Percentiles rank a stretch among this genome's conserved stretches.
phyloP scores from a whole-genome alignment of 1,140 invertebrate species.

The Eupristina koningsbergeri region DNA sequence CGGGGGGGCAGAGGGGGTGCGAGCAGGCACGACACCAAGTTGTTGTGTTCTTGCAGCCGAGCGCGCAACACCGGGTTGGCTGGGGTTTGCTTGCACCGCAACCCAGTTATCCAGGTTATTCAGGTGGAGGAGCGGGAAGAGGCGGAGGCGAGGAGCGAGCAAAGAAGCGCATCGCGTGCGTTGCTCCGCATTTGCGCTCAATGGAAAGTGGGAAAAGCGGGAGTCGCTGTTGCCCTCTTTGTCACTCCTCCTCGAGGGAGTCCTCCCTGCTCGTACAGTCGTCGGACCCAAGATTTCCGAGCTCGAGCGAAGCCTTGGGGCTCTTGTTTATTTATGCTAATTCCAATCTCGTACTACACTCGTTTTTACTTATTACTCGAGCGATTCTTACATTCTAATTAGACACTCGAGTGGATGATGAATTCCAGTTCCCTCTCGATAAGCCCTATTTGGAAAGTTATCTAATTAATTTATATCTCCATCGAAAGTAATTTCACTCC shows the following conservation, averaged over 20 bases:
- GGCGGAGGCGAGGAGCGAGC: too few relatives aligned
- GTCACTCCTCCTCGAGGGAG: neutral
- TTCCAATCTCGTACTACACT: too few relatives aligned
- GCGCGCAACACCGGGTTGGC: too few relatives aligned
- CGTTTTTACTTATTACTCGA: neutral
- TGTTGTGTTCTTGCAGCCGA: neutral
- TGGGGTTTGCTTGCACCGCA: too few relatives aligned
- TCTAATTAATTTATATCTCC: neutral
- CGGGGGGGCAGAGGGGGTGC: too few relatives aligned
- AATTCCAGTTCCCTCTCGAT: neutral
- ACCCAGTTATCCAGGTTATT: neutral
- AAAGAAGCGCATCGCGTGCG: neutral
- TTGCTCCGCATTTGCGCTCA: neutral
- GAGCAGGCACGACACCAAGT: neutral
- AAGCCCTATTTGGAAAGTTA: too few relatives aligned
- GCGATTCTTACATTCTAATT: neutral
- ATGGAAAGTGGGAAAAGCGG: slow-evolving; percentile 39
- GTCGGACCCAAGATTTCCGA: neutral
- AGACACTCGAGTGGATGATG: neutral
- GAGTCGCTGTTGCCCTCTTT: slow-evolving; percentile 9
- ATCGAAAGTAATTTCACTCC: neutral
- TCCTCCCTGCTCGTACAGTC: slow-evolving; percentile 6
- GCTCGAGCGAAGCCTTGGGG: neutral
- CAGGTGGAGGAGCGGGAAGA: neutral
- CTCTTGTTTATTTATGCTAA: too few relatives aligned